Base-by-base conservation (phyloP, 2,888 invertebrate genomes). In the Amitus sp. region DNA sequence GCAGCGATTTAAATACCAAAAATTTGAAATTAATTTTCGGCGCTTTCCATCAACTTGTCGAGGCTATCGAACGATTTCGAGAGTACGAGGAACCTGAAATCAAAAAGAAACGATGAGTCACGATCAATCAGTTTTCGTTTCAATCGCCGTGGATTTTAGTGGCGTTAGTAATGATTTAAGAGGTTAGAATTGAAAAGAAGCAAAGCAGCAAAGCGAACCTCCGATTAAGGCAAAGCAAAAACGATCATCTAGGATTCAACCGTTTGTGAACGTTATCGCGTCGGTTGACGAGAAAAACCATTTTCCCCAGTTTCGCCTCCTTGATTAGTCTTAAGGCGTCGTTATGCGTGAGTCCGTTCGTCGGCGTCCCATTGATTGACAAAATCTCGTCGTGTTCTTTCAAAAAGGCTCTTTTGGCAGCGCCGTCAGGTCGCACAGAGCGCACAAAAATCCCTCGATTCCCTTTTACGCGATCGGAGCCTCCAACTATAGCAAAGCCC, bases 401-500 rank as follows among this genome's bases (percentile, higher is more conserved):
- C 7, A 89, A 81, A 40, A 83, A 83, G 5, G 87, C 87, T 69
- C 86, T 86, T 60, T 88, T 87, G 1, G 89, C 87, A 66, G 88
- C 85, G 5, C 89, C 89, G 10, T 84, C 82, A n/a, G 85, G 83
- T 71, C 87, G 85, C 30, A 89, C 86, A 20, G 87, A 86, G 73
- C 88, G 87, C 33, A 89, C 86, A 71, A 86, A 88, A 62, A 89
- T 88, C 0, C 88, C 88, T 82, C 87, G 85, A 57, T 83, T 85
- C 4, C 88, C 88, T 69, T 86, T 86, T 4, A 84, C 85, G 7
- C 87, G 87, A 70, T 89, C 89, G 20, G 84, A 82, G 0, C 89
- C 89, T 1, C 89, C 89, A 6, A 89, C 89, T 46, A 89, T 87
- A 45, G 88, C 87, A 74, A 89, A 89, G 0, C 89, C 89, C 10